Evolutionary conservation across 2,888 invertebrate genomes (phyloP), one percentile per base, ranked within the genome.

Genomic region (Aphodius sticticus): DNA sequence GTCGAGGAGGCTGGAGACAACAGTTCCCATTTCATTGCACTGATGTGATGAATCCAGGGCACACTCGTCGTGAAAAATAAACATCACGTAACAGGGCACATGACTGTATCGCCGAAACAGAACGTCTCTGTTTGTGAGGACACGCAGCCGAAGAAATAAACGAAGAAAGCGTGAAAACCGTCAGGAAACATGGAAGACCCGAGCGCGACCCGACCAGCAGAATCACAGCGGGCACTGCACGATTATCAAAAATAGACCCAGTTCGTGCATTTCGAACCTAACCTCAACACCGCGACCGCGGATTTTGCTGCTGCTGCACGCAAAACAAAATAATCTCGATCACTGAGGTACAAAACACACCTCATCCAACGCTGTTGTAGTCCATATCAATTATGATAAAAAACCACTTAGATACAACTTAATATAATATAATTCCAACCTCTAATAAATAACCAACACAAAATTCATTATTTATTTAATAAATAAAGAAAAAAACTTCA

Each of bases 1-100:
- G 77, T 79, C 79, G 74, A 79, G 69, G 14, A 79, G 74, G 71
- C 74, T 79, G 69, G 79, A 79, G 15, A 79, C 77, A 37, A 79
- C 74, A 15, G 79, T 79, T 70, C 79, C 79, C 79, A 79, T 79
- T 36, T 77, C 79, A 79, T 53, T 53, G 53, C 53, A 53, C 9
- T 53, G 53, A 53, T 5, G 53, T 9, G 53, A 53, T 53, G 53
- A 53, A 53, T 53, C 53, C 53, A 53, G 53, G 26, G 38, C 70
- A 76, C 35, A 69, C 16, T 74, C n/a, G 14, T 15, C 16, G 69
- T 69, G 16, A 76, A 69, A 16, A 69, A 38, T 74, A 36, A 38
- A 70, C 77, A 26, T 15, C 70, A 77, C 38, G 69, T 53, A 26
- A 77, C 26, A 77, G 15, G 69, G 15, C 78, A 78, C 78, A 78